A percentile compares a stretch with the other conserved stretches of the same genome.
Conservation (phyloP, 1,140 invertebrate genomes). For the Heterodera schachtii region DNA sequence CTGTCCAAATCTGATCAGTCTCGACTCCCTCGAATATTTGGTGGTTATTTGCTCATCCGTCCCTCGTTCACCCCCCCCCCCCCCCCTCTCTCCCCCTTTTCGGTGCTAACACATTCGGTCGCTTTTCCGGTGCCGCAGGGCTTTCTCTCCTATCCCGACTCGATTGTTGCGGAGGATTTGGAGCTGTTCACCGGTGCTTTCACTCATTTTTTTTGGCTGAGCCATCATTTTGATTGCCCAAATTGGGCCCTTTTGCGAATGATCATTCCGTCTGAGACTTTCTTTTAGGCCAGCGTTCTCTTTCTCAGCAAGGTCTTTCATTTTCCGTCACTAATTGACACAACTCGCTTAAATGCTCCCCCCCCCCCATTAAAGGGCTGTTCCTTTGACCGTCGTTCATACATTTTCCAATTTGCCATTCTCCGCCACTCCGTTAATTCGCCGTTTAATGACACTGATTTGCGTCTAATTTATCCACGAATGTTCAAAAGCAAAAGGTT, state of each 20-base stretch:
- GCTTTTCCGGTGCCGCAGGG: too few relatives aligned
- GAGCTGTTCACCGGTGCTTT: not conserved
- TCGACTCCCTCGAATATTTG: not conserved
- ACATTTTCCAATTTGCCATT: not conserved
- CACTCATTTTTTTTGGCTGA: too few relatives aligned
- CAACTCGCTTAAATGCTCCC: too few relatives aligned
- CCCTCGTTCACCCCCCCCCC: too few relatives aligned
- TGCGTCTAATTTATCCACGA: too few relatives aligned
- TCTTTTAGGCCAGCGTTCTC: not conserved
- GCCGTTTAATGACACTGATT: not conserved
- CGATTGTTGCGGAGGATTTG: not conserved
- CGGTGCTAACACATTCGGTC: too few relatives aligned
- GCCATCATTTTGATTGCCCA: too few relatives aligned
- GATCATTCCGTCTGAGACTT: too few relatives aligned
- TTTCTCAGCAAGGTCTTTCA: not conserved
- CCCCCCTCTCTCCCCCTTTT: too few relatives aligned
- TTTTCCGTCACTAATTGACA: too few relatives aligned
- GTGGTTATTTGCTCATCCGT: not conserved
- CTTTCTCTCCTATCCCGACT: not conserved
- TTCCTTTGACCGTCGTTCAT: not conserved
- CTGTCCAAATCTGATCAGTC: not conserved
- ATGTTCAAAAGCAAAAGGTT: too few relatives aligned
- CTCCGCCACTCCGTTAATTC: not conserved
- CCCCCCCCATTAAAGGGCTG: too few relatives aligned
- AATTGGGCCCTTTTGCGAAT: not conserved